Percentiles rank a stretch among this genome's conserved stretches.
phyloP scores from a whole-genome alignment of 2,888 invertebrate species.

The Phorcus lineatus region DNA sequence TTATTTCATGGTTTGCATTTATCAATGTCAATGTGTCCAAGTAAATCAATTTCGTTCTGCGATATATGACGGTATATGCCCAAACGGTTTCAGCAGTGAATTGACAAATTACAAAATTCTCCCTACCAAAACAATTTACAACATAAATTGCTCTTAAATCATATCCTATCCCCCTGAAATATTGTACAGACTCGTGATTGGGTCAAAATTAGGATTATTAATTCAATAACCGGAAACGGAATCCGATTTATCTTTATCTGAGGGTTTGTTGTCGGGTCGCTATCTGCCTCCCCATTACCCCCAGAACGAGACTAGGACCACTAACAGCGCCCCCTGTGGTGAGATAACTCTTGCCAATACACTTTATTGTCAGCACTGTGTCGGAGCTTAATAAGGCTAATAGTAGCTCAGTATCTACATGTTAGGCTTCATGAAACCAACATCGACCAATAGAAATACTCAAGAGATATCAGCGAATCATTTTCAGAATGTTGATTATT shows the following conservation, averaged over 20 bases:
- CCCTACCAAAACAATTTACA: slow-evolving; percentile 22
- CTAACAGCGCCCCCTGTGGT: not conserved
- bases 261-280: not conserved
- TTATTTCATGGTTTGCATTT: slow-evolving; percentile 10
- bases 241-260: slow-evolving; percentile 16
- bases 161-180: slow-evolving; percentile 11
- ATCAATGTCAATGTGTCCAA: slow-evolving; percentile 3
- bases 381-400: too few species aligned
- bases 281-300: slow-evolving; percentile 6
- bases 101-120: slow-evolving; percentile 10
- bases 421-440: too few species aligned
- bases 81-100: not conserved
- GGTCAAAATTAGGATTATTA: slow-evolving; percentile 22
- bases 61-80: slow-evolving; percentile 15
- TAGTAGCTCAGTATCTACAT: too few species aligned
- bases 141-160: slow-evolving; percentile 22
- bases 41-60: not conserved
- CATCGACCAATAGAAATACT: too few species aligned
- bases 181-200: slow-evolving; percentile 18
- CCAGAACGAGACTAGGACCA: not conserved
- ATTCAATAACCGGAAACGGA: slow-evolving; percentile 20
- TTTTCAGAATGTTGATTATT: too few species aligned
- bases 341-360: not conserved
- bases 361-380: not conserved
- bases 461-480: too few species aligned